Base-by-base conservation (phyloP, 2,888 invertebrate species). In the Cylindroiulus punctatus region DNA sequence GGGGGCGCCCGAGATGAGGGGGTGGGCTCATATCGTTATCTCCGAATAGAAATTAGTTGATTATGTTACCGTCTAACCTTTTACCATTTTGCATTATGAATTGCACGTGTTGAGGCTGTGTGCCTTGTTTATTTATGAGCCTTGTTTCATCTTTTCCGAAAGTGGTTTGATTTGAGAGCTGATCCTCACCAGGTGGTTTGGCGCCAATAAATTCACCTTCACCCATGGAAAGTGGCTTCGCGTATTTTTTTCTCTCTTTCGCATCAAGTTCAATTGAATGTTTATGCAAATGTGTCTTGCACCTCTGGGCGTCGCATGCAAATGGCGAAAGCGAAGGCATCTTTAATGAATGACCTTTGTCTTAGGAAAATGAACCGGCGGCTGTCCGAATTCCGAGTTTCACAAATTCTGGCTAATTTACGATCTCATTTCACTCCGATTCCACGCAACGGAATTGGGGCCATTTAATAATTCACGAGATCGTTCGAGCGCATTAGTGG, bases 31-130 rank as follows among this genome's bases (percentile, higher is more conserved):
- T 65, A 12, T 65, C 65, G 65, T 65, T 65, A 26, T 65, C 65
- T 10, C 65, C 65, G 65, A 65, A 65, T 65, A 65, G 65, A 65
- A 65, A 65, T 65, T 65, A 65, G 65, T 65, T 26, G 65, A 65
- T 65, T 65, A 65, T 65, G n/a, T 65, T 65, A 26, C 26, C 0
- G 65, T 65, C 65, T 65, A 65, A 65, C 65, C 8, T 65, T 22
- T 65, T 5, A 7, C 65, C 22, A 26, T 65, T 65, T 65, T 65
- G 65, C 26, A 65, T 65, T 65, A 65, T 65, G 65, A 26, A 65
- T 65, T 65, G 65, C 65, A 3, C 26, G 8, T 26, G 65, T 22
- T 65, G 65, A 26, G 65, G 26, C 26, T 65, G 65, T 8, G 65
- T 26, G 22, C 26, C 65, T 65, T 26, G 65, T 65, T 65, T 65